Evolutionary conservation across 2,888 invertebrate species (phyloP).

Genomic region (Tipula confusa): DNA sequence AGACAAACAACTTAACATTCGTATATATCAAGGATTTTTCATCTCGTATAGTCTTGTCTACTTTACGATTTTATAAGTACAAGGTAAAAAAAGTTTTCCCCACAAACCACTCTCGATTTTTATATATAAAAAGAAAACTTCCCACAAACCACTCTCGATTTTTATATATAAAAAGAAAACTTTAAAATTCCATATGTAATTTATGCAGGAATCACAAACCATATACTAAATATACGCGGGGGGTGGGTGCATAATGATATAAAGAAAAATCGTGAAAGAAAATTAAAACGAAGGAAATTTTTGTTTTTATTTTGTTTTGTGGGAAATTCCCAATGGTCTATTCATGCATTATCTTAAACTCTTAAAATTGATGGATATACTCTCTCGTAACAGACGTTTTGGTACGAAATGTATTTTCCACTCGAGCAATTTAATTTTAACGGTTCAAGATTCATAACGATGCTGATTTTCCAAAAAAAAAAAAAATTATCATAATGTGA

Average conservation of each 20-base stretch:
- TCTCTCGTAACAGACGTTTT: background rate
- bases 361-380: background rate
- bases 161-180: background rate
- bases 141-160: background rate
- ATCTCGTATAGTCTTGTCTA: too few relatives aligned
- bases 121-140: background rate
- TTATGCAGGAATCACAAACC: background rate
- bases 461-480: background rate
- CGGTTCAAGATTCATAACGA: background rate
- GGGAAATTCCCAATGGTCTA: background rate
- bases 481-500: slow-evolving; percentile 3
- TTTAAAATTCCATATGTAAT: background rate
- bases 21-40: background rate
- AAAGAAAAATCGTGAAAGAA: background rate
- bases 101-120: too few relatives aligned
- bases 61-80: too few relatives aligned
- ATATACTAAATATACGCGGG: background rate
- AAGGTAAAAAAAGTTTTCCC: too few relatives aligned
- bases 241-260: background rate
- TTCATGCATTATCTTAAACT: background rate
- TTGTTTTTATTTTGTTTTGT: too few relatives aligned
- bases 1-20: slow-evolving; percentile 20
- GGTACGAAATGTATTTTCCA: background rate
- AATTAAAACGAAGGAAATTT: background rate
- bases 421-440: slow-evolving; percentile 7